Percentiles rank a stretch among this genome's conserved stretches.
Conservation (phyloP, 2,113 vertebrate species). For the Pyxicephalus adspersus region DNA sequence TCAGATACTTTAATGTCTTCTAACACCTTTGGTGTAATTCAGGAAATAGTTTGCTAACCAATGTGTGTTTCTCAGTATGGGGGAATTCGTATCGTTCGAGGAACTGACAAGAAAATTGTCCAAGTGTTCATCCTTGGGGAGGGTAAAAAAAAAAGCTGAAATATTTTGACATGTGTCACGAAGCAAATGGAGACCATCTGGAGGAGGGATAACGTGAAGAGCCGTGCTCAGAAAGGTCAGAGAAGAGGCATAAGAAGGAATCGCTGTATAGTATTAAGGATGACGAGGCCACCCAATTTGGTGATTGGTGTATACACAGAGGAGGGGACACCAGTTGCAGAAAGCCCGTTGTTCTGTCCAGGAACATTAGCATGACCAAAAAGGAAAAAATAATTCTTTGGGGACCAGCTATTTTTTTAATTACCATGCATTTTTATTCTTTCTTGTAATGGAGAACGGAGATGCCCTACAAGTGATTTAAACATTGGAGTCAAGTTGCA, state of each 20-base stretch:
- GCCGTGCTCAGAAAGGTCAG: slow-evolving; percentile 33
- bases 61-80: slow-evolving; percentile 12
- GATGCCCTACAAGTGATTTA: no score
- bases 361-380: background rate
- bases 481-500: no score
- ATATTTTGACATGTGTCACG: slow-evolving; percentile 55
- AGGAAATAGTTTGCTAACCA: slow-evolving; percentile 34
- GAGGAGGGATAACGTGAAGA: slow-evolving; percentile 45
- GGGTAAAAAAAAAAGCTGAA: slow-evolving; percentile 46
- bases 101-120: slow-evolving; percentile 55
- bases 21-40: slow-evolving; percentile 16
- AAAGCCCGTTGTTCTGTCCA: background rate
- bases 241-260: slow-evolving; percentile 46
- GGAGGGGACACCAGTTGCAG: slow-evolving; percentile 30
- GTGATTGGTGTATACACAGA: background rate
- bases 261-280: slow-evolving; percentile 19
- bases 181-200: slow-evolving; percentile 50
- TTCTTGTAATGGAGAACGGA: no score
- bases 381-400: background rate
- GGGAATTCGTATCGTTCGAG: slow-evolving; percentile 31
- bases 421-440: no score
- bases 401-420: background rate
- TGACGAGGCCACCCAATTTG: slow-evolving; percentile 48
- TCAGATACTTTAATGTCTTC: slow-evolving; percentile 9
- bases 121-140: slow-evolving; percentile 52